phyloP scores from a whole-genome alignment of 2,113 vertebrate species.

The Dipodomys stephensi region DNA sequence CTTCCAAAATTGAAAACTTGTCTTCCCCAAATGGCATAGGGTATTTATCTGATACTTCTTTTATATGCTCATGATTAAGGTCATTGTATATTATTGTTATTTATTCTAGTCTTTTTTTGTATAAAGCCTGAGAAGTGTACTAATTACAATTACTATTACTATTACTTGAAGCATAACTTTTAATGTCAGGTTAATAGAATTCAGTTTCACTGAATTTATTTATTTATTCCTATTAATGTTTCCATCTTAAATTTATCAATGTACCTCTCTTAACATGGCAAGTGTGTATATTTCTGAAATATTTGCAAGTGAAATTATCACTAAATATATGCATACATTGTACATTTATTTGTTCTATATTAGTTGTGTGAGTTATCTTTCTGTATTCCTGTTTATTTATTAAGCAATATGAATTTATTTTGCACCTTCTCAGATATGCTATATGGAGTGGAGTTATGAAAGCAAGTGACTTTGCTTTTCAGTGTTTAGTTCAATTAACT shows the following conservation, averaged over 20 bases:
- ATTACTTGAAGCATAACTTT: neutral
- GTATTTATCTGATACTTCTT: neutral
- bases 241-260: neutral
- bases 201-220: neutral
- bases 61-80: neutral
- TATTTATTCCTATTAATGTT: neutral
- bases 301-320: neutral
- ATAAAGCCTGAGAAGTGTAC: neutral
- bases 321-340: too few relatives aligned
- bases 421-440: neutral
- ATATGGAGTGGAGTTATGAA: neutral
- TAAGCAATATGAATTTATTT: neutral
- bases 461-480: neutral
- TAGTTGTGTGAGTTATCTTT: neutral
- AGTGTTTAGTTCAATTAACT: neutral
- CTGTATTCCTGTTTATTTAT: neutral
- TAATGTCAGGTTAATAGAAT: neutral
- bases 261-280: neutral
- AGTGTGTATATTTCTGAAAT: neutral
- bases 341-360: neutral
- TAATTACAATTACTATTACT: neutral
- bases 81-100: neutral
- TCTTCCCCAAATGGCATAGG: neutral
- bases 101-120: neutral
- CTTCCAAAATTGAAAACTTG: neutral